These are phyloP conservation scores for Mohoua ochrocephala DNA, from an alignment of 2,113 vertebrate species.

Conservation along the genomic window DNA sequence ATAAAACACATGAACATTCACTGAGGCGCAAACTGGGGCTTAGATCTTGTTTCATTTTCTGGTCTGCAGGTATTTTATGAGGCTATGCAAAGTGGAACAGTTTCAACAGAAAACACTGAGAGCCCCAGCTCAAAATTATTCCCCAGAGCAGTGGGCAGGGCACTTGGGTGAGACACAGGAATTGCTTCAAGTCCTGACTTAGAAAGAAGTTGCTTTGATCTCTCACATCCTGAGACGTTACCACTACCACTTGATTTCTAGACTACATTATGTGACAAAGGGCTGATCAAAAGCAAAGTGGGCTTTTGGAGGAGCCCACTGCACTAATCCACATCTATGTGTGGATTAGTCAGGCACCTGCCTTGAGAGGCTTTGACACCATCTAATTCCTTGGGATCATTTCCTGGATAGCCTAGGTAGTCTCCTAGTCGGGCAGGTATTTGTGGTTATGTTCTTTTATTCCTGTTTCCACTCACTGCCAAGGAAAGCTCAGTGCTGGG, in stretches of 20 bases:
- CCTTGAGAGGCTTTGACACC: background rate
- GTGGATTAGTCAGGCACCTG: background rate
- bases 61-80: background rate
- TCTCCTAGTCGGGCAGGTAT: background rate
- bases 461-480: background rate
- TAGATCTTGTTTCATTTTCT: background rate
- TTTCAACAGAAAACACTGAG: background rate
- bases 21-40: background rate
- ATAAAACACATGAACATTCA: background rate
- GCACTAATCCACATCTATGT: too few relatives aligned
- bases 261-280: background rate
- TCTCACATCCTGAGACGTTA: background rate
- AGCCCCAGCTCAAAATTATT: background rate
- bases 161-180: background rate
- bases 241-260: background rate
- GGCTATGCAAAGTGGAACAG: background rate
- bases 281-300: accelerated
- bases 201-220: background rate
- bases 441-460: background rate
- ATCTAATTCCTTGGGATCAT: background rate
- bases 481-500: background rate
- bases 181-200: background rate
- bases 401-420: background rate
- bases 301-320: background rate
- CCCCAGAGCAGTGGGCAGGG: background rate